A percentile compares a stretch with the other conserved stretches of the same genome.
Evolutionary conservation across 2,797 vertebrate genomes (phyloP).

Genomic region (Amphiprion clarkii): DNA sequence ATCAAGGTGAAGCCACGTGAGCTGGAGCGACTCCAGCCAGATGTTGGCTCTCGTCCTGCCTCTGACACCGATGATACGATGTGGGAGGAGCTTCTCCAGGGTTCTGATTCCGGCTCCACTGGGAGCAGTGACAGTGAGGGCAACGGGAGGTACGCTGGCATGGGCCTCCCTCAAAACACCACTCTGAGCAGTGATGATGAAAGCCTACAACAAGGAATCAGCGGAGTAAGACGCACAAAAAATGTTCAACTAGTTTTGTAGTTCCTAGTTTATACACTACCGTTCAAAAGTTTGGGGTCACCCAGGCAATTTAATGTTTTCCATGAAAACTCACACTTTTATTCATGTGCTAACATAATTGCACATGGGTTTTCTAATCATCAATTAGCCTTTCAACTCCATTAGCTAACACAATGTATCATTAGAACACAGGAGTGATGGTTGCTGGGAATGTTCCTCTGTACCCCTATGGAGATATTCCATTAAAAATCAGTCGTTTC

Average conservation of each 20-base stretch:
- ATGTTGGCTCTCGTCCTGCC: constrained; percentile 87
- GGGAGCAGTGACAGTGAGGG: constrained; percentile 92
- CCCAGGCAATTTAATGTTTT: too few relatives aligned
- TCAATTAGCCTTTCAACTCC: too few relatives aligned
- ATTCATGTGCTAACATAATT: too few relatives aligned
- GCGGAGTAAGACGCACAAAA: constrained; percentile 63
- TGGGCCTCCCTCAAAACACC: constrained; percentile 71
- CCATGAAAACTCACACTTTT: too few relatives aligned
- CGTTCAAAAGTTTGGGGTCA: too few relatives aligned
- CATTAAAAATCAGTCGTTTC: too few relatives aligned
- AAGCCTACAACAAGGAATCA: constrained; percentile 88
- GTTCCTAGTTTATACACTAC: too few relatives aligned
- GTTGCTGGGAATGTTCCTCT: too few relatives aligned
- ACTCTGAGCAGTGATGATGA: constrained; percentile 88
- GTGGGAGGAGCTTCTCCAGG: constrained; percentile 97
- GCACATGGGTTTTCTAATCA: too few relatives aligned
- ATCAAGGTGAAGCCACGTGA: constrained; percentile 56
- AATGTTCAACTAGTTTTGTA: background rate
- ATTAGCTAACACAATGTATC: too few relatives aligned
- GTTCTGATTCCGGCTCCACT: constrained; percentile 91
- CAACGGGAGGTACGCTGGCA: constrained; percentile 80
- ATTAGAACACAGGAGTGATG: too few relatives aligned
- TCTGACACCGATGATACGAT: constrained; percentile 97
- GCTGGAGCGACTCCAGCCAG: constrained; percentile 83
- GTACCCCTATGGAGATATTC: too few relatives aligned